Evolutionary conservation across 1,140 invertebrate species (phyloP), one percentile per base, ranked within the genome.

Genomic region (Aradophagus sp.): DNA sequence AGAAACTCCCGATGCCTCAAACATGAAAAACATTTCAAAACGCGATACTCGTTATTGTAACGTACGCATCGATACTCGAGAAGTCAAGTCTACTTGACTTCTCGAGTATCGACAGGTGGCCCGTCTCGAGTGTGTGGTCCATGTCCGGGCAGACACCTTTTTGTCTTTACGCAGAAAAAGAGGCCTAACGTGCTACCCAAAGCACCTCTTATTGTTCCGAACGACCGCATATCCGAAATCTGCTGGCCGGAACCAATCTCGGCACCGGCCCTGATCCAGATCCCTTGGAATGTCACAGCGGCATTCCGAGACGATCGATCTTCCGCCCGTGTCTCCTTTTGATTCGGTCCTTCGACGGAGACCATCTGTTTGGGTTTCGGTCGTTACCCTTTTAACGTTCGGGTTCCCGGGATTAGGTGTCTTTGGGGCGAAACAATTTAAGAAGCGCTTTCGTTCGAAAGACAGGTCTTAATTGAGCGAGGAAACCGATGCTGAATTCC

Each of bases 301-400:
- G 42, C 36, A 42, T 29, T 14, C 10, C 8, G 20, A 13, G 10
- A 19, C 41, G 23, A 58, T 58, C 39, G 47, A 47, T 58, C 42
- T 61, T 61, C 2, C 42, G 27, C 31, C 1, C 34, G 6, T 20
- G 27, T 27, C 11, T n/a, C n/a, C n/a, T n/a, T n/a, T n/a, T n/a
- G n/a, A n/a, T n/a, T n/a, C n/a, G n/a, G n/a, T n/a, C 8, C 7
- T 31, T n/a, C 6, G 13, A n/a, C 11, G 19, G 5, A n/a, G 2
- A 26, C 26, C 55, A 59, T 59, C 42, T 59, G 55, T 48, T 44
- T 31, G 17, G 15, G 11, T 8, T n/a, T 36, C 23, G 17, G 44
- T 23, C 31, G 19, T 14, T 19, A 39, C 17, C n/a, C 26, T 48
- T 52, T 42, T n/a, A n/a, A n/a, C n/a, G n/a, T n/a, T n/a, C n/a